Base-by-base conservation (phyloP, 2,797 vertebrate species). In the Tokudaia tokunoshimensis region DNA sequence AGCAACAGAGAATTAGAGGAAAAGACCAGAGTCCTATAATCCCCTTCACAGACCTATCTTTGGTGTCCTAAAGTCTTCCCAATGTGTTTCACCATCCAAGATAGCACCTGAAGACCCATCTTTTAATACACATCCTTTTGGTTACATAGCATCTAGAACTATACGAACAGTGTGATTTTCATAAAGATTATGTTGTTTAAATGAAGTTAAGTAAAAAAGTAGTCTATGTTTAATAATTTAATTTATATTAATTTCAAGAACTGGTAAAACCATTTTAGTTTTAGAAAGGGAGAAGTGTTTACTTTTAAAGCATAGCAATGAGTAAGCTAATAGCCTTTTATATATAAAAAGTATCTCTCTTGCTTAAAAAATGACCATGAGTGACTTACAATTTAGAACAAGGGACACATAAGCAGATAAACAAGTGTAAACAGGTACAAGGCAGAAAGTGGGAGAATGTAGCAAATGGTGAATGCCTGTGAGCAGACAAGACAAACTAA, bases 241-340 rank as follows among this genome's bases (percentile, higher is more conserved):
- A 89, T 81, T 74, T 81, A 52, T 76, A 81, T 34, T 67, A 86
- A 94, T 9, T 86, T 14, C 31, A 91, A 96, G 83, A 79, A 89
- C 6, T 86, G 5, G 29, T 55, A 93, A 47, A 96, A 83, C 59
- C 81, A 76, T 50, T 2, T 74, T 84, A 47, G n/a, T 31, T 83
- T 92, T 81, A 57, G 1, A 83, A 94, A 44, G 41, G 50, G 63
- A 75, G 15, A 93, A 90, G 82, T 11, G 3, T 59, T 94, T 83
- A 75, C 44, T 29, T 70, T 50, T 80, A 29, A 57, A 94, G 19
- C 65, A 34, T 31, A 90, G 37, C 44, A 81, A 65, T 6, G n/a
- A 22, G 24, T 47, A 20, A 37, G 26, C 14, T 82, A 55, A 24
- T 80, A n/a, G 17, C 91, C 31, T 81, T 88, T 34, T 78, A 52